Conservation (phyloP, 2,797 vertebrate genomes). For the Rhabdophis nuchalis region DNA sequence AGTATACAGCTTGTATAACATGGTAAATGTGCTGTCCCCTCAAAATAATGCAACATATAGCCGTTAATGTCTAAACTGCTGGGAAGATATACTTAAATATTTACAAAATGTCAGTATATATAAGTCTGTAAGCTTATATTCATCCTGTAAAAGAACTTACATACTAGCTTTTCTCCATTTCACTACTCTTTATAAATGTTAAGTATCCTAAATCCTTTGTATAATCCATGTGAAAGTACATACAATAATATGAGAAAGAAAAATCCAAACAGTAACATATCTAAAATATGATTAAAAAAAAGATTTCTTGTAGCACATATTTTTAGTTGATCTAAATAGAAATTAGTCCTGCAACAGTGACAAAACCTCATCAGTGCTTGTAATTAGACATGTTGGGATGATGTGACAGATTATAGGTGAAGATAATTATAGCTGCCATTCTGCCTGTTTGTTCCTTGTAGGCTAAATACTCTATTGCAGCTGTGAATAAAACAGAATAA, state of each 20-base stretch:
- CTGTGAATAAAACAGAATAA: neutral
- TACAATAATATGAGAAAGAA: neutral
- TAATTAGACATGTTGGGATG: neutral
- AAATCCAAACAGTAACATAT: neutral
- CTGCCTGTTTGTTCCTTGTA: neutral
- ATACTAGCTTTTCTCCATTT: neutral
- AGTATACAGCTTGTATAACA: too few species aligned
- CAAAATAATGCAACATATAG: too few species aligned
- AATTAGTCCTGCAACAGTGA: neutral
- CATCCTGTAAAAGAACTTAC: neutral
- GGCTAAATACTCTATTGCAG: neutral
- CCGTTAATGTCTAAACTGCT: too few species aligned
- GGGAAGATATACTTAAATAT: too few species aligned
- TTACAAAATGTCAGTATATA: too few species aligned
- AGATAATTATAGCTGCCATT: neutral
- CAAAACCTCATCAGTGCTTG: neutral
- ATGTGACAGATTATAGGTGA: neutral
- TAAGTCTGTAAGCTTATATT: neutral
- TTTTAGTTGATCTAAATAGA: neutral
- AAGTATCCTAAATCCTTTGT: neutral
- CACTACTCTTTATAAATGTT: neutral
- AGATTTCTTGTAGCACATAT: neutral
- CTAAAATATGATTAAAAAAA: neutral
- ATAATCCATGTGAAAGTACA: neutral
- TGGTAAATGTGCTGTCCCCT: too few species aligned